Base-by-base conservation (phyloP, 2,888 invertebrate species). In the Thyatira batis region DNA sequence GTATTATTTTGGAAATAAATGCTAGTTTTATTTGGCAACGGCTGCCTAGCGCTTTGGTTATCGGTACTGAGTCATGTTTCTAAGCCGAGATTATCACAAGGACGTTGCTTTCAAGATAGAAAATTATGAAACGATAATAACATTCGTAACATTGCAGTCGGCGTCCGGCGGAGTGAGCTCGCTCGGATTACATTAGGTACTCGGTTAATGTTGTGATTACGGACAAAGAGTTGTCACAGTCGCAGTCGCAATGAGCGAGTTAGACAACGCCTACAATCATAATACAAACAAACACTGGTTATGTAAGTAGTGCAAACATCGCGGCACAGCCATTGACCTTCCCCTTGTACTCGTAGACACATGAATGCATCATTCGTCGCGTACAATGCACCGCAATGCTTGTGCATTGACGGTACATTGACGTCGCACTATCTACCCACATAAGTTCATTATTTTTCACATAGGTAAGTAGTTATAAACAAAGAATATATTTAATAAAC, bases 271-370 rank as follows among this genome's bases (percentile, higher is more conserved):
- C 66, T 64, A 76, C 74, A 80, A 81, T 78, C 81, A 67, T 77
- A 75, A 78, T 67, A 73, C 79, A 84, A 82, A 85, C 82, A 79
- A 82, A 85, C 82, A 79, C 68, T 67, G 62, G 75, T 89, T 87
- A 89, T 83, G 82, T 87, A 88, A 87, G 75, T 73, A 61, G 69
- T 78, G 81, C 79, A 79, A 83, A 85, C 84, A 79, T 58, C 57
- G 61, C 59, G 66, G 74, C 60, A 67, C 82, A 85, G 86, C 72
- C 89, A 89, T 78, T 87, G 89, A 89, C 89, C 90, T 89, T 86
- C 80, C 60, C 54, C 51, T 60, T 78, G 71, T 75, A 70, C 65
- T 75, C 69, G 71, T 78, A 83, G 81, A 84, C 79, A 83, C 79
- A 82, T 85, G 85, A 88, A 86, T 88, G 85, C 88, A 85, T 84